Percentiles rank a stretch among this genome's conserved stretches.
Evolutionary conservation across 2,888 invertebrate genomes (phyloP).

Genomic region (Epistrophe eligans): DNA sequence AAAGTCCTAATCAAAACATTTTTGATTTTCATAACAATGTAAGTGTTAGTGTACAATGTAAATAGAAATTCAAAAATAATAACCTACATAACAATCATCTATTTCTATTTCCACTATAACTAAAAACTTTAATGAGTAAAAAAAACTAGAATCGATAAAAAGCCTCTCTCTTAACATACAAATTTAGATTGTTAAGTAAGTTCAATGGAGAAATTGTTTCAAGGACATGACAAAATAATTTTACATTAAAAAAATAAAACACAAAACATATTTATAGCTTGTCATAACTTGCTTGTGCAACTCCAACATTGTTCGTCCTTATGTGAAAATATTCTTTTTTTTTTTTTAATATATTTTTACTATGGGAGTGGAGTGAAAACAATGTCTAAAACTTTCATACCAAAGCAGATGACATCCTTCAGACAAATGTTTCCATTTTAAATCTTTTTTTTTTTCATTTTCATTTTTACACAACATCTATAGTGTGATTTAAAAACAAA

Average conservation of each 20-base stretch:
- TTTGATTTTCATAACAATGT: too few species aligned
- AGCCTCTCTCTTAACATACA: slow-evolving; percentile 10
- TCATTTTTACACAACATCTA: slow-evolving; percentile 2
- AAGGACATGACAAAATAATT: slow-evolving; percentile 54
- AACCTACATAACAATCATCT: not conserved
- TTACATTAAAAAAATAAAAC: slow-evolving; percentile 15
- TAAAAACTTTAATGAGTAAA: not conserved
- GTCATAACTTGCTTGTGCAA: slow-evolving; percentile 30
- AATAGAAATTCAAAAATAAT: too few species aligned
- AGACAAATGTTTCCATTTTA: slow-evolving; percentile 66
- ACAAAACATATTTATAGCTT: slow-evolving; percentile 45
- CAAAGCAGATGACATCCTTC: slow-evolving; percentile 62
- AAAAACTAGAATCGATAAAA: not conserved
- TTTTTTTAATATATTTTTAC: slow-evolving; percentile 4
- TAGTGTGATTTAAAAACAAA: slow-evolving; percentile 5
- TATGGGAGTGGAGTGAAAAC: slow-evolving; percentile 45
- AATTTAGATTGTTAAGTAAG: slow-evolving; percentile 24
- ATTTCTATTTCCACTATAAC: not conserved
- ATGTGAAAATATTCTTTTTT: not conserved
- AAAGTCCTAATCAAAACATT: too few species aligned
- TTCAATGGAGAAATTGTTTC: slow-evolving; percentile 50
- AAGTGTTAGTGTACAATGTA: too few species aligned
- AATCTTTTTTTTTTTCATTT: slow-evolving; percentile 2
- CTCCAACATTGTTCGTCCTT: slow-evolving; percentile 5
- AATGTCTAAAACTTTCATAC: slow-evolving; percentile 50